Base-by-base conservation (phyloP, 1,140 invertebrate genomes). In the Bombyx mori region DNA sequence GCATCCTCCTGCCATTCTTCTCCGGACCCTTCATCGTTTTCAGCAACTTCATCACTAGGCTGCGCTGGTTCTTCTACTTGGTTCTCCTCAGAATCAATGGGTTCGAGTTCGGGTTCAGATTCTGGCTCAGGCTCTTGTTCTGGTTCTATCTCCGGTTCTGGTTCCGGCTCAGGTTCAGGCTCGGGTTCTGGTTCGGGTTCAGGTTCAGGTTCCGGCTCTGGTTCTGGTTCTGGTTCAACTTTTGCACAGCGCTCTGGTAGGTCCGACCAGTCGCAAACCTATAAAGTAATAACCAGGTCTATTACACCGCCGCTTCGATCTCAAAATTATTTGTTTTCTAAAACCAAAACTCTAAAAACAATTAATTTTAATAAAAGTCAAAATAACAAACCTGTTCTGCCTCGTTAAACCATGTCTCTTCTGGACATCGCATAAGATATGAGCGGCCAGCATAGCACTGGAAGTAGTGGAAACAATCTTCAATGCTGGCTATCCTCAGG, bases 381-480 rank as follows among this genome's bases (percentile, higher is more conserved):
- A 35, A 35, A 35, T 5, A 6, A 42, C 56, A 42, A 65, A 88
- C 86, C 74, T 86, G 82, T 59, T 82, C 74, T 12, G 64, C 58
- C 46, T 86, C 83, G 66, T 88, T 84, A 56, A 88, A 88, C 84
- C 84, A 88, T 0, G 82, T 79, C 1, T 67, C 65, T 1, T 60
- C 52, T 6, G 79, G 80, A 52, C 86, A 88, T 54, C 78, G 70
- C 76, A 88, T 84, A 6, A 85, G 68, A 52, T 81, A 83, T 6
- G 84, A 75, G 8, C 69, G 63, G 10, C 75, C 73, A 7, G 75
- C 65, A 52, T 86, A 86, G 63, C 86, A 88, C 62, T 86, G 81
- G 66, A 74, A 88, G 67, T 88, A 88, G 22, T 76, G 66, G 35
- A 69, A 42, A 65, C 86, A 88, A 57, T 65, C 71, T 1, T 77